Base-by-base conservation (phyloP, 2,888 invertebrate species). In the Cephalotes varians region DNA sequence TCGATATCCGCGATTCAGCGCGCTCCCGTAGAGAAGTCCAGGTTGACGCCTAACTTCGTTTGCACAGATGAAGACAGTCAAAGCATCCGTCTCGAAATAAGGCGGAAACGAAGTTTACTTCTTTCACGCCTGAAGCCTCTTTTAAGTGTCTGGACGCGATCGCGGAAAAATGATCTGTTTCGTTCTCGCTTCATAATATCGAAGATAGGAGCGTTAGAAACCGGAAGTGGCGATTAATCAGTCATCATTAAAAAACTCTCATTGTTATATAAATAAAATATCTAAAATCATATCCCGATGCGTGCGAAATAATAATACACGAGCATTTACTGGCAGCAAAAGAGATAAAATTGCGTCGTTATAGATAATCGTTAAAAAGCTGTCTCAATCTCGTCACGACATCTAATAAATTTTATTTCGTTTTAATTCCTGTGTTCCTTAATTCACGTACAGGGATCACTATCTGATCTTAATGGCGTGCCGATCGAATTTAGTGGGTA, bases 1-100 rank as follows among this genome's bases (percentile, higher is more conserved):
- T 72, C 76, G 81, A 86, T 84, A 82, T 65, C n/a, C 77, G 81
- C 79, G 79, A 79, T 83, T 79, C 58, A 81, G 82, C 74, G 65
- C 58, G 69, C 76, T 73, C 56, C 51, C 62, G 64, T 25, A 54
- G 64, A 64, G 54, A 44, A 69, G 54, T 73, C 62, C 76, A 58
- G 69, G 51, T 82, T 82, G 65, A 71, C 73, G 64, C 58, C 74
- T 47, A 62, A 77, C 69, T 65, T 67, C 74, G 74, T 71, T 80
- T 51, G 60, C 54, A 60, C 62, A 34, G 56, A 73, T 73, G 64
- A 69, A 60, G 69, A 73, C 40, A 65, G 71, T 79, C 77, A 79
- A 79, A 79, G 77, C 77, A 56, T 69, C 71, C 71, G 77, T 79
- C 56, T 69, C 69, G 77, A 79, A 69, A 79, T 79, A 79, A 69